Evolutionary conservation across 2,113 vertebrate species (phyloP).

Genomic region (Semicossyphus pulcher): DNA sequence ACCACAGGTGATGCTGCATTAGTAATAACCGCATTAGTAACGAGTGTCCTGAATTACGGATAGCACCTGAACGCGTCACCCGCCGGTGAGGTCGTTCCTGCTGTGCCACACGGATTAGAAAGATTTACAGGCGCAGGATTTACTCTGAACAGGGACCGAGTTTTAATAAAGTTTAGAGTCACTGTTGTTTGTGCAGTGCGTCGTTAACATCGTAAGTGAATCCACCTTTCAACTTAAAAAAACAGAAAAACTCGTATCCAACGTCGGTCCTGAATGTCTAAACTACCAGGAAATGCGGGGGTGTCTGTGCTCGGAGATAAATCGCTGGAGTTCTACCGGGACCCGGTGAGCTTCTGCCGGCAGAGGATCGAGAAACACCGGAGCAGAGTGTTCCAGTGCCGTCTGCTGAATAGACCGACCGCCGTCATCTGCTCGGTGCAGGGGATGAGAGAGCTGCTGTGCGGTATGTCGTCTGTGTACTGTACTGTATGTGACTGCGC

Average conservation of each 20-base stretch:
- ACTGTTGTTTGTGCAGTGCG: background rate
- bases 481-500: background rate
- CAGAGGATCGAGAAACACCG: constrained; percentile 68
- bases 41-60: background rate
- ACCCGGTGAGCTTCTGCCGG: constrained; percentile 74
- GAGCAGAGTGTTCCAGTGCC: constrained; percentile 70
- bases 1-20: background rate
- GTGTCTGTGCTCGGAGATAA: constrained; percentile 75
- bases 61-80: constrained; percentile 44
- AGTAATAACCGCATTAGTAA: background rate
- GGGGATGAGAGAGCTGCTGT: constrained; percentile 73
- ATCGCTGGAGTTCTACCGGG: constrained; percentile 79
- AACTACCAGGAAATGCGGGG: constrained; percentile 75
- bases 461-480: constrained; percentile 50
- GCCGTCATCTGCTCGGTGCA: constrained; percentile 73
- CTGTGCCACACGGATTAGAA: background rate
- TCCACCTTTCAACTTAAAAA: background rate
- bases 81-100: background rate
- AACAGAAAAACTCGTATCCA: too few relatives aligned
- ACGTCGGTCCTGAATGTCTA: constrained; percentile 57
- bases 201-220: background rate
- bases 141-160: background rate
- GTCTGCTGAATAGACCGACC: constrained; percentile 79
- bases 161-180: background rate
- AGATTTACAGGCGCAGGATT: background rate